Evolutionary conservation across 2,797 vertebrate genomes (phyloP), one percentile per base, ranked within the genome.

Genomic region (Tachyglossus aculeatus): DNA sequence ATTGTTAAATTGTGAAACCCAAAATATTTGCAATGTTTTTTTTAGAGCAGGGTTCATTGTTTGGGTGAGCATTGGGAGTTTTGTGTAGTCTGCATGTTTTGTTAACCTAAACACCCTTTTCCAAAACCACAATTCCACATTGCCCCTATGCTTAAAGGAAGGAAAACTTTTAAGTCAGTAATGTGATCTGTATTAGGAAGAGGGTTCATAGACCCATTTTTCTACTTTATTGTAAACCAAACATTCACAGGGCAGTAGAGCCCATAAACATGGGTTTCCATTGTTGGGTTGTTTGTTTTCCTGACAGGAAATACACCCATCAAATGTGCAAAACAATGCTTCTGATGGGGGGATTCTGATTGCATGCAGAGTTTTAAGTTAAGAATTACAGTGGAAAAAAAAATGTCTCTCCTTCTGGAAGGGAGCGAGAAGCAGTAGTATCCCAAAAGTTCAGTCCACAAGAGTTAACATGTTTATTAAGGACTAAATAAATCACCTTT

Each of bases 241-340:
- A n/a, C 38, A 37, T 51, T 67, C 64, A 45, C 56, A 63, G 43
- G 53, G 37, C 11, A 40, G 15, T 47, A 22, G n/a, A 58, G 9
- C 18, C 41, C 82, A 63, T 59, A 31, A 16, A 62, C 1, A 32
- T 61, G 34, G 27, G 65, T 54, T 65, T 83, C 4, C 48, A 73
- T 14, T 71, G 39, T 41, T 25, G 33, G 22, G 29, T 27, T 47
- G 19, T 29, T 55, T 6, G 40, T 36, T 19, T 44, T 14, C 34
- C 18, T 56, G 58, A 36, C 7, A 38, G 19, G 38, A 69, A 6
- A 1, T 9, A 0, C 33, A 1, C 51, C 53, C 19, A 19, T 25
- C 34, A 16, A 27, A 71, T n/a, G 19, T 22, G 18, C 5, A 19
- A 55, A 9, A 38, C 24, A 40, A 27, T 31, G 56, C 3, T 57